Conservation (phyloP, 2,113 vertebrate genomes). For the Alexandromys fortis region DNA sequence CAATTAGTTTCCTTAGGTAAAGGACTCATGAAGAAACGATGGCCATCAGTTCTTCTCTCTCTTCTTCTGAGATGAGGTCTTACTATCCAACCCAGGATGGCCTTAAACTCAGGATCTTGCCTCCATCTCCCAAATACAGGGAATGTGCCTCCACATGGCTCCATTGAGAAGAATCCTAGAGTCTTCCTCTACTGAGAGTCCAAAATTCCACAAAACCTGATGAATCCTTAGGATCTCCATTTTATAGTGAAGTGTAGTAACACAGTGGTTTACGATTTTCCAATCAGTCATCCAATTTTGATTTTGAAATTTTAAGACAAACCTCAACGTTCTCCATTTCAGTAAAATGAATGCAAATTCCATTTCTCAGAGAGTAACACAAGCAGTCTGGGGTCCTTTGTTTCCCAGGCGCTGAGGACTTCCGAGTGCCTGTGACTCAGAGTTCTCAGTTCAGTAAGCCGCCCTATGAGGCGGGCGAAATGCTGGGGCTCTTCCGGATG, state of each 20-base stretch:
- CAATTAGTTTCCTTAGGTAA: background rate
- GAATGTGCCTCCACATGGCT: background rate
- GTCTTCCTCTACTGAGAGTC: background rate
- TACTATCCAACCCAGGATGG: background rate
- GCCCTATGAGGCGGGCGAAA: constrained; percentile 91
- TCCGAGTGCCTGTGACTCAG: constrained; percentile 93
- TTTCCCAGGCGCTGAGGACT: constrained; percentile 85
- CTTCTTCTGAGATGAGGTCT: background rate
- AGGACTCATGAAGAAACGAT: background rate
- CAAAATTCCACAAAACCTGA: background rate
- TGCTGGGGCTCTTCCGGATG: constrained; percentile 89
- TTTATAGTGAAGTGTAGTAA: background rate
- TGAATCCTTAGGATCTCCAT: background rate
- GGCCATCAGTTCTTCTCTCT: background rate
- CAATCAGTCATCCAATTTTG: constrained; percentile 4
- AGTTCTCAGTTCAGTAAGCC: constrained; percentile 93
- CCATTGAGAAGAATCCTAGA: constrained; percentile 5
- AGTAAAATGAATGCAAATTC: constrained; percentile 78
- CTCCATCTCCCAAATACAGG: background rate
- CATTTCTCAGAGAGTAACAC: constrained; percentile 82
- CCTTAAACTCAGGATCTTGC: background rate
- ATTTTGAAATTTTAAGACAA: constrained; percentile 60
- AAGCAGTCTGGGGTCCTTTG: constrained; percentile 77
- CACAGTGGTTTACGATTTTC: constrained; percentile 15
- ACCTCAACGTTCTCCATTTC: constrained; percentile 50